Base-by-base conservation (phyloP, 2,888 invertebrate species). In the Aspidiotus rigidus region DNA sequence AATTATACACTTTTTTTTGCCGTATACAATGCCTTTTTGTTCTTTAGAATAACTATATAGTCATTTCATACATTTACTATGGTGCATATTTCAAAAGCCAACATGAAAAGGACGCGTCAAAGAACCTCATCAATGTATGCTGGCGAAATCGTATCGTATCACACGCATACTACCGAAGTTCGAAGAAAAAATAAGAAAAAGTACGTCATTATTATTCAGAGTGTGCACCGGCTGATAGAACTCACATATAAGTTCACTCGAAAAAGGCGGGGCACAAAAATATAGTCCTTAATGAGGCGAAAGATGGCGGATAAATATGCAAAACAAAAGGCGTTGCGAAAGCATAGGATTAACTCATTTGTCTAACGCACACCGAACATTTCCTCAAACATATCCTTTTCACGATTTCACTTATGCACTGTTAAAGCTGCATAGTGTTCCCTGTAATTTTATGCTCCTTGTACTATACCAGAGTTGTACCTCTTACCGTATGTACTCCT, bases 231-330 rank as follows among this genome's bases (percentile, higher is more conserved):
- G 59, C 60, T 67, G 67, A 60, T 66, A 66, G 60, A 53, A 67
- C 60, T 67, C 67, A 60, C 67, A 67, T 67, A 59, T 67, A 67
- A 67, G 67, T 67, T 67, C 67, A 67, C 67, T 67, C 53, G 67
- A 67, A 67, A 67, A 67, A 67, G 67, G 67, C 67, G 67, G 67
- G 49, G 67, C 67, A 67, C 67, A 67, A 67, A 67, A 60, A 60
- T 28, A 28, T 67, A 67, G 44, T 67, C 59, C 67, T 67, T 67
- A 67, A 67, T 67, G 67, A 67, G 67, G 39, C 67, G 67, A 67
- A 67, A 60, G 60, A 67, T 67, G 67, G 67, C 67, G 67, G 67
- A 67, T 67, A 59, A 67, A 67, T 67, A 67, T 67, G 67, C 67
- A 59, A 67, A 67, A 67, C 67, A 67, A 67, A 67, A 60, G 67